Base-by-base conservation (phyloP, 2,888 invertebrate species). In the Cosmorhoe ocellata region DNA sequence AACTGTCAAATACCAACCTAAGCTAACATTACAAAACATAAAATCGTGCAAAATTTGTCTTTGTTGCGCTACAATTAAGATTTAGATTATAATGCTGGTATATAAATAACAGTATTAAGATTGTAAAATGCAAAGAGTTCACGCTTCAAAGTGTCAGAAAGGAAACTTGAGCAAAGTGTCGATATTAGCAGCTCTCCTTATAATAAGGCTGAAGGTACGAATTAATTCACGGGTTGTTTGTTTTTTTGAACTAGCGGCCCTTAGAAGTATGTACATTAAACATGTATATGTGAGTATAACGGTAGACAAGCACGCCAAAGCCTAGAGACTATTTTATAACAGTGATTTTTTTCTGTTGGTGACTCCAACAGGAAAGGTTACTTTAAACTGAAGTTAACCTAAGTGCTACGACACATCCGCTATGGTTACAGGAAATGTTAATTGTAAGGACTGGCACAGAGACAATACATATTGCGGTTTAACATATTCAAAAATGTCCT, bases 81-180 rank as follows among this genome's bases (percentile, higher is more conserved):
- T 43, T 47, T 12, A 11, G n/a, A 11, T 5, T 1, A n/a, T n/a
- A 1, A 12, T 5, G 5, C 30, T n/a, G 22, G 7, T 6, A 4
- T 31, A 33, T 46, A 8, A 9, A 36, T 0, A 10, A 9, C 12
- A 26, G 33, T n/a, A 44, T 13, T 18, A 14, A 28, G 27, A 13
- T 53, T 50, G 48, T 57, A n/a, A 27, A 30, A 7, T 41, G 34
- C 45, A 59, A 66, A 66, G 59, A 71, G 67, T 79, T 81, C 71
- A 79, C 79, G 83, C 81, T 74, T 75, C 71, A 70, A 66, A 71
- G 68, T 79, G 64, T 59, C 60, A 66, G 72, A 79, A 76, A 73
- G 69, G 68, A 64, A 65, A 64, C 62, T 60, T 62, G 59, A 59
- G 63, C 57, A 72, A 81, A 81, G 78, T 78, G 79, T 65, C 65